A percentile compares a stretch with the other conserved stretches of the same genome.
Evolutionary conservation across 2,888 invertebrate species (phyloP).

Genomic region (Epsilonema sp.): DNA sequence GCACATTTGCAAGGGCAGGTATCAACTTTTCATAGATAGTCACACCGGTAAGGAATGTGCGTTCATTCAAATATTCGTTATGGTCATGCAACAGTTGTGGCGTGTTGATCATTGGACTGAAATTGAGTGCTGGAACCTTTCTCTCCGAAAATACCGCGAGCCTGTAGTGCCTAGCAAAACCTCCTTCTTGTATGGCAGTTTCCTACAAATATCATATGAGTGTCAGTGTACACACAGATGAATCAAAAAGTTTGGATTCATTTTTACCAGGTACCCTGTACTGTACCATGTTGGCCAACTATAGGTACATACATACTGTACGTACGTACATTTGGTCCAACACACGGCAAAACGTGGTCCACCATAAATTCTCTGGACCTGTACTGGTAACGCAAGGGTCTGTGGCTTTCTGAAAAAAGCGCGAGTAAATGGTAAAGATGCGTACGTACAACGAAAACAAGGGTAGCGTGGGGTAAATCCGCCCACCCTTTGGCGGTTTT

Average conservation of each 20-base stretch:
- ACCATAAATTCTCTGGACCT: constrained; percentile 35
- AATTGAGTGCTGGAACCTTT: constrained; percentile 64
- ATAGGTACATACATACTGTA: too few relatives aligned
- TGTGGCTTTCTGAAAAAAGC: too few relatives aligned
- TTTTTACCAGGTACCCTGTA: too few relatives aligned
- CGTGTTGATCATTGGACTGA: constrained; percentile 70
- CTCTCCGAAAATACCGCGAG: constrained; percentile 55
- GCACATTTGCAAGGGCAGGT: constrained; percentile 21
- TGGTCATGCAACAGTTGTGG: constrained; percentile 70
- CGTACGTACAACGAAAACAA: too few relatives aligned
- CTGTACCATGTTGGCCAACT: too few relatives aligned
- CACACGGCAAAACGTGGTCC: constrained; percentile 31
- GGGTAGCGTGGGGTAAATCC: too few relatives aligned
- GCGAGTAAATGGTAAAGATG: too few relatives aligned
- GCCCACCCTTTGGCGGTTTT: too few relatives aligned
- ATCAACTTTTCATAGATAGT: constrained; percentile 53
- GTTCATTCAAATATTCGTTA: constrained; percentile 59
- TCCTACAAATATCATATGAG: constrained; percentile 38
- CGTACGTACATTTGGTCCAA: constrained; percentile 36
- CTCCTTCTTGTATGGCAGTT: constrained; percentile 45
- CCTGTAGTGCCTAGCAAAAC: constrained; percentile 81
- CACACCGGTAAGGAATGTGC: constrained; percentile 58
- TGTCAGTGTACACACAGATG: too few relatives aligned
- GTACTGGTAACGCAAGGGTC: too few relatives aligned
- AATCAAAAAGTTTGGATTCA: constrained; percentile 32